phyloP scores from a whole-genome alignment of 2,797 vertebrate genomes.

The Ciconia nigra region DNA sequence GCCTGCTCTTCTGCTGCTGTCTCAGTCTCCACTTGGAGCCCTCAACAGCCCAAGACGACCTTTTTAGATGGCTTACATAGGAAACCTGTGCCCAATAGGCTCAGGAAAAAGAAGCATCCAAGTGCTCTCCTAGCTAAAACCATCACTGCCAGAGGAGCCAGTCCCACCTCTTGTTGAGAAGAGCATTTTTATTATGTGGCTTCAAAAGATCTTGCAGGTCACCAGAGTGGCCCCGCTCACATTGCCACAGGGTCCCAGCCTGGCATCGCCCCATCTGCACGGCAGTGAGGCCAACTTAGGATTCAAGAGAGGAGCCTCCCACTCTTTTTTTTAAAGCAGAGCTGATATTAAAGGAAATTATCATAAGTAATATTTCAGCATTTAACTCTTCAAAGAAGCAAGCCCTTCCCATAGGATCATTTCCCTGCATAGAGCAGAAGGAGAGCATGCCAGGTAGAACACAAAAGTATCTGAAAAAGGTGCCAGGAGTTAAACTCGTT shows the following conservation, averaged over 20 bases:
- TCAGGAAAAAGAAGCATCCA: background rate
- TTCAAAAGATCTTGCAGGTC: background rate
- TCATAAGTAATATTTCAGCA: background rate
- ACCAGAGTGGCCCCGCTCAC: background rate
- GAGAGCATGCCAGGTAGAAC: background rate
- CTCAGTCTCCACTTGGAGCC: background rate
- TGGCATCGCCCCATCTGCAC: background rate
- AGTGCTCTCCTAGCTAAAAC: background rate
- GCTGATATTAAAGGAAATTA: background rate
- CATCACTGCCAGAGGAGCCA: background rate
- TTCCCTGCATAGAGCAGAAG: background rate
- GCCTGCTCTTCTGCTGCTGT: background rate
- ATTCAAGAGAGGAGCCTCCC: background rate
- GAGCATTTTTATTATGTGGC: background rate
- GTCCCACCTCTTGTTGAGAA: background rate
- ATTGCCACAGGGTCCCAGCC: background rate
- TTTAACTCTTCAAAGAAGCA: background rate
- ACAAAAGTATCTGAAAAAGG: background rate
- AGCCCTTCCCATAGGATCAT: background rate
- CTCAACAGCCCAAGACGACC: background rate
- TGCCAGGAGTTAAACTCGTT: background rate
- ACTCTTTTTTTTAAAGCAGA: background rate
- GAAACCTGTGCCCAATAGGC: background rate
- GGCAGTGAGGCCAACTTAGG: background rate
- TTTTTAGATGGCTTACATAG: background rate